These are phyloP conservation scores for Microctenopoma lineatum DNA, from an alignment of 2,797 vertebrate genomes.

Conservation along the genomic window DNA sequence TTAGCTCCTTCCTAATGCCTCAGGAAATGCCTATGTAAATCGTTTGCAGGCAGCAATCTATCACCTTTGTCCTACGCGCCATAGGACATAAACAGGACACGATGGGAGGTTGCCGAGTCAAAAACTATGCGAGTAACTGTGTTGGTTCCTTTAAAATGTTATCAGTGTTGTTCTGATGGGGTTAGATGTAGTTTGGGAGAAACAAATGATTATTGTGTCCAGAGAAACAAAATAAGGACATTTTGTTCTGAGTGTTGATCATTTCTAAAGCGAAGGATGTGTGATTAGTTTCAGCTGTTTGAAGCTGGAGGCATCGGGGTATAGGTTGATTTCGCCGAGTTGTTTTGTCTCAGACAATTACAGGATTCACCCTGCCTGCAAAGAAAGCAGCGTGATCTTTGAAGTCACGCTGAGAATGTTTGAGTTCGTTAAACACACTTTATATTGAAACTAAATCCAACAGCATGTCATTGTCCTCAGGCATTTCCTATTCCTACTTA, in stretches of 20 bases:
- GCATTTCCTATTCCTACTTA: conserved; percentile 6
- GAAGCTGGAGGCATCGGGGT: conserved; percentile 17
- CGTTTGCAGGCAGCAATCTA: conserved; percentile 28
- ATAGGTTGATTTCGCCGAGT: conserved; percentile 16
- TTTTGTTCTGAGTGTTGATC: conserved; percentile 20
- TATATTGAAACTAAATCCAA: conserved; percentile 12
- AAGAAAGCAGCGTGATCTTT: conserved; percentile 40
- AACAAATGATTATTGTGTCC: not conserved
- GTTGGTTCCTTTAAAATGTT: not conserved
- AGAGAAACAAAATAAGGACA: not conserved
- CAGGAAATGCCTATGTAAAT: conserved; percentile 50
- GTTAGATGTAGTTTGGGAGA: not conserved
- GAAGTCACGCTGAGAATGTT: conserved; percentile 40
- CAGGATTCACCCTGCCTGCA: conserved; percentile 51
- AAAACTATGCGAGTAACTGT: not conserved
- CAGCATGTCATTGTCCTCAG: not conserved
- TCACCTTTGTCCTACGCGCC: conserved; percentile 36
- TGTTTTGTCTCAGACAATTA: conserved; percentile 59
- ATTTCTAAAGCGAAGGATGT: conserved; percentile 22
- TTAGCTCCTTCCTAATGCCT: conserved; percentile 25
- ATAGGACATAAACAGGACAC: conserved; percentile 20
- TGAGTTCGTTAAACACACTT: conserved; percentile 36
- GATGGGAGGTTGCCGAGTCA: conserved; percentile 7
- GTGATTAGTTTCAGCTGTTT: conserved; percentile 18
- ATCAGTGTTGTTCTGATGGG: not conserved